Conservation (phyloP, 2,113 vertebrate genomes). For the Sceloporus undulatus region DNA sequence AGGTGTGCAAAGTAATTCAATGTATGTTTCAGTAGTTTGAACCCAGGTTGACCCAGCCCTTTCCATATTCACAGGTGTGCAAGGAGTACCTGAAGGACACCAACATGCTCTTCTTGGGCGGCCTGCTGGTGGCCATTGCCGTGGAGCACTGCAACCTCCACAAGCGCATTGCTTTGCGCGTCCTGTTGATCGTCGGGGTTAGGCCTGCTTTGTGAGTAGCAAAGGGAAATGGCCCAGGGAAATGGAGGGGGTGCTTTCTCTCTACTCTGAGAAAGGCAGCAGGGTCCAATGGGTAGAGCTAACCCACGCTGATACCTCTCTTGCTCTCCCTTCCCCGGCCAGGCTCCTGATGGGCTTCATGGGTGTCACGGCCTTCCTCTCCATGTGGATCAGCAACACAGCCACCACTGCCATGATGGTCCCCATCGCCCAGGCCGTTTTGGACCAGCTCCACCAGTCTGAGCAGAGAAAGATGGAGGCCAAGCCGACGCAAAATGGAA, state of each 20-base stretch:
- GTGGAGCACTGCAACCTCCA: slow-evolving; percentile 93
- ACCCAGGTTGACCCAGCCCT: no score
- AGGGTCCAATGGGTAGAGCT: neutral
- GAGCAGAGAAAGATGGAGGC: accelerated
- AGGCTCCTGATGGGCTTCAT: slow-evolving; percentile 96
- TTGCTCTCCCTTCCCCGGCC: neutral
- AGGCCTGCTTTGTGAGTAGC: slow-evolving; percentile 90
- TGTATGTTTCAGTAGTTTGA: no score
- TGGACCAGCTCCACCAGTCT: slow-evolving; percentile 85
- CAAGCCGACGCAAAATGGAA: slow-evolving; percentile 31
- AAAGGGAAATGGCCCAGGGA: no score
- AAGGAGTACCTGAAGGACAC: slow-evolving; percentile 89
- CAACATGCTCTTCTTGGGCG: slow-evolving; percentile 92
- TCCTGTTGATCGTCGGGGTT: slow-evolving; percentile 88
- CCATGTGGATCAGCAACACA: slow-evolving; percentile 98
- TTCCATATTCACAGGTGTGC: slow-evolving; percentile 79
- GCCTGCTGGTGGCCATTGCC: slow-evolving; percentile 89
- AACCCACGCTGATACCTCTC: neutral
- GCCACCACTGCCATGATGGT: slow-evolving; percentile 97
- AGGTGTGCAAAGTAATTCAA: no score
- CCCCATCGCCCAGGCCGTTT: slow-evolving; percentile 88
- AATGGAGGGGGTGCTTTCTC: no score
- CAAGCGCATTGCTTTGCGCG: slow-evolving; percentile 88
- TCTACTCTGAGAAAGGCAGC: no score
- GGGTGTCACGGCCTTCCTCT: slow-evolving; percentile 90